These are phyloP conservation scores for Stegana nigrithorax DNA, from an alignment of 2,888 invertebrate genomes.

Conservation along the genomic window DNA sequence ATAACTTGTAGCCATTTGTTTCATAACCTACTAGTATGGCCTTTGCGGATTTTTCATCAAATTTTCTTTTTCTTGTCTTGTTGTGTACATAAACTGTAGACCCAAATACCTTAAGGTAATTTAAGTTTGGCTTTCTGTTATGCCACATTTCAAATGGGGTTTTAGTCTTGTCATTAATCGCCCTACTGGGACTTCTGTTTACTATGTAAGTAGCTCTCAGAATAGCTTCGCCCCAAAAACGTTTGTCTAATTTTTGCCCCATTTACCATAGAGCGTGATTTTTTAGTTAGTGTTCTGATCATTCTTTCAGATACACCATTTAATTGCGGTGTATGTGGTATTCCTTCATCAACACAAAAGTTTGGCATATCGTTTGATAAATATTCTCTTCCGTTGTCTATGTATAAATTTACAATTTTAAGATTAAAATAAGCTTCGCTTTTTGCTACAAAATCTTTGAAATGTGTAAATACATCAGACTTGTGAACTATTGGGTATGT, in stretches of 20 bases:
- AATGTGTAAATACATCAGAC: slow-evolving; percentile 43
- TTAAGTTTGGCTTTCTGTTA: slow-evolving; percentile 12
- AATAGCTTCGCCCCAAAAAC: slow-evolving; percentile 35
- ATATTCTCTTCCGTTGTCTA: slow-evolving; percentile 56
- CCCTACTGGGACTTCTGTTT: slow-evolving; percentile 29
- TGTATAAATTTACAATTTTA: slow-evolving; percentile 36
- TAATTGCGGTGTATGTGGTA: slow-evolving; percentile 63
- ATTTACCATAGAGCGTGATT: slow-evolving; percentile 56
- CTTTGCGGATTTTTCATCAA: slow-evolving; percentile 7
- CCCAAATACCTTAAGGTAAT: slow-evolving; percentile 23
- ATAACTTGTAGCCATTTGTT: slow-evolving; percentile 37
- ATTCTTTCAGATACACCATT: slow-evolving; percentile 59
- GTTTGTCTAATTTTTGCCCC: slow-evolving; percentile 51
- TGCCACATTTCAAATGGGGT: slow-evolving; percentile 59
- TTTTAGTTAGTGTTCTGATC: slow-evolving; percentile 61
- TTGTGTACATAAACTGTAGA: slow-evolving; percentile 6
- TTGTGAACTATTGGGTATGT: slow-evolving; percentile 49
- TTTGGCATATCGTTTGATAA: slow-evolving; percentile 52
- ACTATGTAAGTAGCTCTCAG: slow-evolving; percentile 21
- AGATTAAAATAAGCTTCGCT: slow-evolving; percentile 45
- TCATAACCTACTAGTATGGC: slow-evolving; percentile 53
- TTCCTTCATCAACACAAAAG: slow-evolving; percentile 52
- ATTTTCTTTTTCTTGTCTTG: slow-evolving; percentile 11
- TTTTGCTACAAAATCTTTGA: slow-evolving; percentile 9
- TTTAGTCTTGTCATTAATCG: slow-evolving; percentile 47